Conservation (phyloP, 2,888 invertebrate species). For the Tortricodes alternella region DNA sequence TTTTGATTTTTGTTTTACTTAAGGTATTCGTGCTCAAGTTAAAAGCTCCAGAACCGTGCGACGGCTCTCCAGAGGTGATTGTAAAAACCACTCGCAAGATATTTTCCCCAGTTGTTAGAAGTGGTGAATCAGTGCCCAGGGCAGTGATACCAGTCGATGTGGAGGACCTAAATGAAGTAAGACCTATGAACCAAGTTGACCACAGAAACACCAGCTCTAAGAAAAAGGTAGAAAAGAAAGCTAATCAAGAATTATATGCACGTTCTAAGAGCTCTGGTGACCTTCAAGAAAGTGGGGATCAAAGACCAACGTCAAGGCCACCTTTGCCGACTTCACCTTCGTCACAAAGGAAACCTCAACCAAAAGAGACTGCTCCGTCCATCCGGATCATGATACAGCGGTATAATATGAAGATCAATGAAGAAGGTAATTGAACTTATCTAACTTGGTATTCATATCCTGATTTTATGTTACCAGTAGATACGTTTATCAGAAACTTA, state of each 20-base stretch:
- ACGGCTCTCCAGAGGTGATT: constrained; percentile 85
- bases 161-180: constrained; percentile 68
- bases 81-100: constrained; percentile 91
- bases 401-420: constrained; percentile 85
- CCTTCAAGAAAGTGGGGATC: constrained; percentile 63
- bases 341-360: constrained; percentile 76
- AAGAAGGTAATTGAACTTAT: constrained; percentile 68
- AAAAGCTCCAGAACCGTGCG: constrained; percentile 65
- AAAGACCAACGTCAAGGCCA: constrained; percentile 67
- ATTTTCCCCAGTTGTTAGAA: constrained; percentile 87
- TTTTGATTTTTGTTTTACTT: constrained; percentile 31
- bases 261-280: constrained; percentile 64
- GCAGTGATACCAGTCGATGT: constrained; percentile 76
- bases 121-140: constrained; percentile 78
- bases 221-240: constrained; percentile 48
- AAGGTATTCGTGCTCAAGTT: constrained; percentile 73
- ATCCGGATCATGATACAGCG: constrained; percentile 87
- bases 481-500: too few species aligned
- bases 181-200: constrained; percentile 45
- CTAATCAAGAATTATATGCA: constrained; percentile 46
- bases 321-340: constrained; percentile 85
- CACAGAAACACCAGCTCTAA: constrained; percentile 40
- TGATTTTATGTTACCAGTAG: too few species aligned
- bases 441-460: too few species aligned
- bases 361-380: constrained; percentile 86